Evolutionary conservation across 2,888 invertebrate genomes (phyloP).

Genomic region (Eupithecia inturbata): DNA sequence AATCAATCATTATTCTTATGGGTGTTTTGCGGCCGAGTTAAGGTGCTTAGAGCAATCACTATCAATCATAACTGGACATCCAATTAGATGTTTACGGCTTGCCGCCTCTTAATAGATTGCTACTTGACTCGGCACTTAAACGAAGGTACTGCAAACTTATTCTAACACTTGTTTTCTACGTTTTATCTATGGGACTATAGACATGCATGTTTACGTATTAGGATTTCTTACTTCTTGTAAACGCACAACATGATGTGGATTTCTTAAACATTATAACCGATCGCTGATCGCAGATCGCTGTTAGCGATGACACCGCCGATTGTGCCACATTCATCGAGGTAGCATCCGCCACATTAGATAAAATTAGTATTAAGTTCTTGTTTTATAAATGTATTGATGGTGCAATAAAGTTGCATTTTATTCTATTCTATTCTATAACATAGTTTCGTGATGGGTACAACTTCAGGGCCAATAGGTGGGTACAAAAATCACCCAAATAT

Average conservation of each 20-base stretch:
- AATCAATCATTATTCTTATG: slow-evolving; percentile 45
- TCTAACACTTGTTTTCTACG: neutral
- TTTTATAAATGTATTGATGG: too few species aligned
- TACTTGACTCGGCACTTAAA: slow-evolving; percentile 12
- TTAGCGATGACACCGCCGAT: too few species aligned
- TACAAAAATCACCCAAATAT: neutral
- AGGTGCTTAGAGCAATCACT: slow-evolving; percentile 30
- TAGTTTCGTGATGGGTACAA: neutral
- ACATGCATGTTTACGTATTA: neutral
- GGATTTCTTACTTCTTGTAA: neutral
- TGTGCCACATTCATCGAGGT: too few species aligned
- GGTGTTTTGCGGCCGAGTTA: slow-evolving; percentile 21
- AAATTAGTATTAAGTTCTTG: too few species aligned
- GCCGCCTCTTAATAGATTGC: slow-evolving; percentile 36
- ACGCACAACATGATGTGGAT: neutral
- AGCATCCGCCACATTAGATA: too few species aligned
- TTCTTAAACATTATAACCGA: too few species aligned
- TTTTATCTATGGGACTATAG: neutral
- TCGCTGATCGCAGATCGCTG: too few species aligned
- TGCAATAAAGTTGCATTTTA: too few species aligned
- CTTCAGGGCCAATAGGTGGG: neutral
- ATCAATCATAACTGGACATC: slow-evolving; percentile 42
- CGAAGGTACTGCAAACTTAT: neutral
- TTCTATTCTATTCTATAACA: too few species aligned
- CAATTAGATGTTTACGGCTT: slow-evolving; percentile 39